These are phyloP conservation scores for Melieria omissa DNA, from an alignment of 2,888 invertebrate species.

Conservation along the genomic window DNA sequence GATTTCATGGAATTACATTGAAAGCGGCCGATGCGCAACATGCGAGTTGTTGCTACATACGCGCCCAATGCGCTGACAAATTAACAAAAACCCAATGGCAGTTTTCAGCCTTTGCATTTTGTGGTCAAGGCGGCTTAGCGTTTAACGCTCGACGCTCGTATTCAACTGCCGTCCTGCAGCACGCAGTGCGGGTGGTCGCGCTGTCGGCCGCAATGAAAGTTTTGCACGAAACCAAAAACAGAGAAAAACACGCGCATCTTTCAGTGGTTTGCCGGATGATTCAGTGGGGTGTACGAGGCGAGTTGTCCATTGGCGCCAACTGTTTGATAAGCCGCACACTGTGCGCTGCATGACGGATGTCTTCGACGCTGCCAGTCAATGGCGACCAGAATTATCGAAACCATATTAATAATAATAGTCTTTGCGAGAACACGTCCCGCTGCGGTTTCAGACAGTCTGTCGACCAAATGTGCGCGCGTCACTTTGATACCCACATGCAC, in stretches of 20 bases:
- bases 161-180: not conserved
- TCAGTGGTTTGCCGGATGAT: conserved; percentile 19
- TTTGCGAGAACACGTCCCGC: not conserved
- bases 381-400: not conserved
- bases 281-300: conserved; percentile 25
- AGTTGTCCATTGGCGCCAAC: conserved; percentile 54
- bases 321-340: conserved; percentile 49
- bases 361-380: not conserved
- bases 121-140: not conserved
- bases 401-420: not conserved
- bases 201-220: not conserved
- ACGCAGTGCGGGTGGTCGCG: conserved; percentile 25
- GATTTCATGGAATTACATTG: conserved; percentile 57
- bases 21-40: not conserved
- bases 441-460: conserved; percentile 32
- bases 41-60: not conserved
- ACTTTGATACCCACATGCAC: too few relatives aligned
- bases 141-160: not conserved
- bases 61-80: conserved; percentile 49
- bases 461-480: not conserved
- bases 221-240: not conserved
- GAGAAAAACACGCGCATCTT: conserved; percentile 11
- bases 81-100: conserved; percentile 42
- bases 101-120: not conserved
- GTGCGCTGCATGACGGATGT: conserved; percentile 45